Evolutionary conservation across 2,888 invertebrate genomes (phyloP).

Genomic region (Tribolium freemani): DNA sequence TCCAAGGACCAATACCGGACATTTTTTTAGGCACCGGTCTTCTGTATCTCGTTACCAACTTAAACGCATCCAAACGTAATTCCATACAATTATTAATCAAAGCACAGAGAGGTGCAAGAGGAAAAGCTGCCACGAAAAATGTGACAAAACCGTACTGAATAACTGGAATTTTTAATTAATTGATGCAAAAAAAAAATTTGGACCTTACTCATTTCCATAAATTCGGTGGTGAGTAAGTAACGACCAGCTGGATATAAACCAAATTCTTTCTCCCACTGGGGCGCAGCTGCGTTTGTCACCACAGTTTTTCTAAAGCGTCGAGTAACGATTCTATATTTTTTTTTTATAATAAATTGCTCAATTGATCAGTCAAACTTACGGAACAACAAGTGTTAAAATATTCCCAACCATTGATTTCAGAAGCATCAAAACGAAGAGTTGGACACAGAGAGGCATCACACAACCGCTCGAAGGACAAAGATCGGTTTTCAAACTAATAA

Average conservation of each 20-base stretch:
- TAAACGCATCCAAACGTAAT: slow-evolving; percentile 64
- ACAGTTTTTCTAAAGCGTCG: neutral
- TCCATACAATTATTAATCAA: slow-evolving; percentile 75
- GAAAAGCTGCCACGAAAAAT: slow-evolving; percentile 76
- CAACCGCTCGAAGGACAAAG: slow-evolving; percentile 70
- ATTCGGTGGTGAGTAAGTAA: slow-evolving; percentile 58
- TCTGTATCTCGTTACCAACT: slow-evolving; percentile 52
- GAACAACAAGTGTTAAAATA: slow-evolving; percentile 68
- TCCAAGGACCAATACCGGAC: slow-evolving; percentile 58
- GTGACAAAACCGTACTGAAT: slow-evolving; percentile 77
- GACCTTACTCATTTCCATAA: slow-evolving; percentile 59
- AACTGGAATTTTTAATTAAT: slow-evolving; percentile 70
- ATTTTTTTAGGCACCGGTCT: slow-evolving; percentile 55
- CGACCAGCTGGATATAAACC: slow-evolving; percentile 54
- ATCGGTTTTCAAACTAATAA: slow-evolving; percentile 58
- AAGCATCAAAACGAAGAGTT: slow-evolving; percentile 72
- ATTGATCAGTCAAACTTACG: slow-evolving; percentile 65
- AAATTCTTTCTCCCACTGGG: slow-evolving; percentile 57
- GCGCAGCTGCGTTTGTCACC: slow-evolving; percentile 26
- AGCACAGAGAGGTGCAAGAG: slow-evolving; percentile 76
- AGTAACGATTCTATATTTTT: slow-evolving; percentile 51
- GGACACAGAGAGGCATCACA: slow-evolving; percentile 71
- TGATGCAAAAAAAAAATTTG: slow-evolving; percentile 24
- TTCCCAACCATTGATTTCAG: slow-evolving; percentile 72
- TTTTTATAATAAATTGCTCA: neutral